Percentiles rank a stretch among this genome's conserved stretches.
Evolutionary conservation across 2,888 invertebrate species (phyloP).

Genomic region (Ephialtes manifestator): DNA sequence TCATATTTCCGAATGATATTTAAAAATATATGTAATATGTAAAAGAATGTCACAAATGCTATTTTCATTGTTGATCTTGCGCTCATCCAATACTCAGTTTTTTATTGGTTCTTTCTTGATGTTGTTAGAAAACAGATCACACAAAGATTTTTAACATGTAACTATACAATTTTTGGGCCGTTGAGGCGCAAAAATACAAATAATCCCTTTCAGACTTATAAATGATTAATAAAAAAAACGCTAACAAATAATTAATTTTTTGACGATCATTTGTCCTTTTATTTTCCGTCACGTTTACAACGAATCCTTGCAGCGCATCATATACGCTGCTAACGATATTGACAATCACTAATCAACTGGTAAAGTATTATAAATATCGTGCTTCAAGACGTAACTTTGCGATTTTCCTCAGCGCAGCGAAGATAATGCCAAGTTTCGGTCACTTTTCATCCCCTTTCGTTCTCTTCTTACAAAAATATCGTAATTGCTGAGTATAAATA

Average conservation of each 20-base stretch:
- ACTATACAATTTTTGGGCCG: too few species aligned
- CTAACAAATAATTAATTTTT: not conserved
- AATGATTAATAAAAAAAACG: too few species aligned
- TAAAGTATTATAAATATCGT: conserved; percentile 26
- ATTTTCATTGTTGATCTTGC: too few species aligned
- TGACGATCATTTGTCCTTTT: conserved; percentile 19
- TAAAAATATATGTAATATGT: too few species aligned
- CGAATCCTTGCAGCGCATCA: not conserved
- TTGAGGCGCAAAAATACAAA: too few species aligned
- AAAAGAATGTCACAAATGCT: too few species aligned
- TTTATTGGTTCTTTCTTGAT: too few species aligned
- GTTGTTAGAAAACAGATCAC: too few species aligned
- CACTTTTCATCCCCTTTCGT: conserved; percentile 10
- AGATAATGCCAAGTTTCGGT: not conserved
- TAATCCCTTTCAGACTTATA: too few species aligned
- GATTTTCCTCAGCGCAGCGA: not conserved
- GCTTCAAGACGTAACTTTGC: not conserved
- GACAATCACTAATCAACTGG: conserved; percentile 47
- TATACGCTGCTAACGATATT: conserved; percentile 15
- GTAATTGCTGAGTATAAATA: conserved; percentile 17
- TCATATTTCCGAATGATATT: too few species aligned
- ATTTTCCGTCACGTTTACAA: conserved; percentile 28
- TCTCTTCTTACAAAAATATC: conserved; percentile 43
- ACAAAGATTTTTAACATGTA: too few species aligned
- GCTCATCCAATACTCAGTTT: too few species aligned